These are phyloP conservation scores for Potorous gilbertii DNA, from an alignment of 2,797 vertebrate species.

Conservation along the genomic window DNA sequence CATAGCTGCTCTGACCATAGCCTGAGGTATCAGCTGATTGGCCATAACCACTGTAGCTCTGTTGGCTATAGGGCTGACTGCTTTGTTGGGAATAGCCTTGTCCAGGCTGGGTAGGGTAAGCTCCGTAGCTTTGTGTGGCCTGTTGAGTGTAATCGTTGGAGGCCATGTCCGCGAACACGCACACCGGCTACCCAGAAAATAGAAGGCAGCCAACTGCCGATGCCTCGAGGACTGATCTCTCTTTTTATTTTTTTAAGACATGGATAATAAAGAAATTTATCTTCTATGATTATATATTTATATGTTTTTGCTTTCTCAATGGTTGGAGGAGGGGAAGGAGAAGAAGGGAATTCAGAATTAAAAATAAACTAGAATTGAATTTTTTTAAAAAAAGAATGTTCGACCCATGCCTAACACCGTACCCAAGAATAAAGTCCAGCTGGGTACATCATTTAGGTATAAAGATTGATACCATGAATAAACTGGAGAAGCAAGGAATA, in stretches of 20 bases:
- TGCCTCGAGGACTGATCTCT: too few relatives aligned
- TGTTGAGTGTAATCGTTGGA: too few relatives aligned
- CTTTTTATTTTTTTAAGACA: slow-evolving; percentile 24
- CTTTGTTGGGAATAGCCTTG: slow-evolving; percentile 90
- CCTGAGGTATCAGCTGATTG: slow-evolving; percentile 87
- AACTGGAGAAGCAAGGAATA: too few relatives aligned
- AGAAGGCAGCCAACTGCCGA: too few relatives aligned
- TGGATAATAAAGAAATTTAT: background rate
- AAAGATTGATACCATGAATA: too few relatives aligned
- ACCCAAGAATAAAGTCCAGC: too few relatives aligned
- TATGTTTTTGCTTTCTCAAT: background rate
- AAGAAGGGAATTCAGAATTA: background rate
- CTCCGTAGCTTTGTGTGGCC: too few relatives aligned
- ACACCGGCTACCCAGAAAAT: too few relatives aligned
- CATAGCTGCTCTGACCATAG: slow-evolving; percentile 85
- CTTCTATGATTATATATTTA: background rate
- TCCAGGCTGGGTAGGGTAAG: slow-evolving; percentile 17
- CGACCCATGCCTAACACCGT: too few relatives aligned
- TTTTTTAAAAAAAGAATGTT: slow-evolving; percentile 3
- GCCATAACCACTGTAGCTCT: slow-evolving; percentile 90
- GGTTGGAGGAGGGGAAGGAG: background rate
- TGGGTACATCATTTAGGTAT: too few relatives aligned
- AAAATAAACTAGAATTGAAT: background rate
- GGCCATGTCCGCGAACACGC: too few relatives aligned
- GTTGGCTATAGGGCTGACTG: slow-evolving; percentile 89